These are phyloP conservation scores for Ceratotherium simum DNA, from an alignment of 2,113 vertebrate species.

Conservation along the genomic window DNA sequence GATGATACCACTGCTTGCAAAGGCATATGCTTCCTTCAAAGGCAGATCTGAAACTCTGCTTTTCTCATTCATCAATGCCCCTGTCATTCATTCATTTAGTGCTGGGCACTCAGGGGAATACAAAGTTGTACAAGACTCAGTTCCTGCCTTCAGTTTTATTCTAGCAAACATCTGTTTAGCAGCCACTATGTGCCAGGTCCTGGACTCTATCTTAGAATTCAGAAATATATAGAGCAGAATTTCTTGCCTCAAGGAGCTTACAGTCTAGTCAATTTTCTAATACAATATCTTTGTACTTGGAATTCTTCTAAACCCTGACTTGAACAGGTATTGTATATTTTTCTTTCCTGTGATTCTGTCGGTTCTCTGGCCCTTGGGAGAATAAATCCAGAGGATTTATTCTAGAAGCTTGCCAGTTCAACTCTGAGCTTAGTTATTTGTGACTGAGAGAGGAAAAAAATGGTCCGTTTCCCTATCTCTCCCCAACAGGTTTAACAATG, in stretches of 20 bases:
- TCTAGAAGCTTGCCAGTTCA: slow-evolving; percentile 66
- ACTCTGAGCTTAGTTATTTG: slow-evolving; percentile 65
- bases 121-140: not conserved
- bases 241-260: slow-evolving; percentile 30
- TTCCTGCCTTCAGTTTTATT: not conserved
- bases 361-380: slow-evolving; percentile 65
- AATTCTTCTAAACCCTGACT: slow-evolving; percentile 50
- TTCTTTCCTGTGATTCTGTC: slow-evolving; percentile 46
- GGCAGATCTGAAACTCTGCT: not conserved
- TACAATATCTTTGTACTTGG: slow-evolving; percentile 43
- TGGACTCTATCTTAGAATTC: not conserved
- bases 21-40: not conserved
- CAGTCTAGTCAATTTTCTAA: slow-evolving; percentile 25
- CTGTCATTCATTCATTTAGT: not conserved
- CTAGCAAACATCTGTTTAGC: not conserved
- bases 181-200: not conserved
- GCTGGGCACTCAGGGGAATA: not conserved
- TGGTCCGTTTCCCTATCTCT: slow-evolving; percentile 62
- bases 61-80: slow-evolving; percentile 24
- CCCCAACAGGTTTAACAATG: slow-evolving; percentile 63
- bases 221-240: not conserved
- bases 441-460: slow-evolving; percentile 59
- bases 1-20: not conserved
- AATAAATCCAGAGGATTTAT: slow-evolving; percentile 71
- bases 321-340: slow-evolving; percentile 48